Percentiles rank a stretch among this genome's conserved stretches.
Conservation (phyloP, 37 sponge, comb jelly and placozoan species). For the Tethya wilhelma region DNA sequence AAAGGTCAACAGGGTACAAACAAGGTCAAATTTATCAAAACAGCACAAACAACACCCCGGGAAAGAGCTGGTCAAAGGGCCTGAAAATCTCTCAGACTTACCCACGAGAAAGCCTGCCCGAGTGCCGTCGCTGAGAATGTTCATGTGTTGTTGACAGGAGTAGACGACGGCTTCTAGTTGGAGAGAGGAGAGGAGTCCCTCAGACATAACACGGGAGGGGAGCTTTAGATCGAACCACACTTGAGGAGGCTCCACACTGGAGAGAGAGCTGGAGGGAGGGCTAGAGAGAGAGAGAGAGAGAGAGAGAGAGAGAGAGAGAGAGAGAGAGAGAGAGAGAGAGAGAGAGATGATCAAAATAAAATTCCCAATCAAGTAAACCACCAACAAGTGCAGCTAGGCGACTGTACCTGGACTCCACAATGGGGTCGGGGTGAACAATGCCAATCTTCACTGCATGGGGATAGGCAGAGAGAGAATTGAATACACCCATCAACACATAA, state of each 20-base stretch:
- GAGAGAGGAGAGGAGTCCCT: constrained; percentile 73
- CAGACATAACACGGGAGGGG: constrained; percentile 62
- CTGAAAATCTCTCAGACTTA: constrained; percentile 44
- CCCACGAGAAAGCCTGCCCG: constrained; percentile 91
- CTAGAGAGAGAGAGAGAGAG: neutral
- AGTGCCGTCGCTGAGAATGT: constrained; percentile 76
- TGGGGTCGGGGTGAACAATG: constrained; percentile 80
- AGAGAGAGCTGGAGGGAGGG: constrained; percentile 73
- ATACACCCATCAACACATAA: no score
- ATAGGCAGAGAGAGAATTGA: neutral
- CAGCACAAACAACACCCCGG: no score
- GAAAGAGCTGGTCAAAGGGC: no score
- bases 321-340: neutral
- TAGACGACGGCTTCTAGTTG: constrained; percentile 95
- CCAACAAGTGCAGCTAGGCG: neutral
- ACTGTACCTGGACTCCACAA: constrained; percentile 87
- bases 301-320: constrained; percentile 5
- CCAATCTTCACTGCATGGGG: constrained; percentile 75
- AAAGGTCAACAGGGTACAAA: no score
- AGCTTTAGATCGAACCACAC: constrained; percentile 89
- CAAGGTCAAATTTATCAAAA: no score
- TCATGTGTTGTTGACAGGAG: constrained; percentile 95
- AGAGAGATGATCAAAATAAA: neutral
- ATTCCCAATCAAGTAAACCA: neutral
- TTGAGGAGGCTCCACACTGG: constrained; percentile 90